Conservation (phyloP, 2,113 vertebrate species). For the Canis aureus region DNA sequence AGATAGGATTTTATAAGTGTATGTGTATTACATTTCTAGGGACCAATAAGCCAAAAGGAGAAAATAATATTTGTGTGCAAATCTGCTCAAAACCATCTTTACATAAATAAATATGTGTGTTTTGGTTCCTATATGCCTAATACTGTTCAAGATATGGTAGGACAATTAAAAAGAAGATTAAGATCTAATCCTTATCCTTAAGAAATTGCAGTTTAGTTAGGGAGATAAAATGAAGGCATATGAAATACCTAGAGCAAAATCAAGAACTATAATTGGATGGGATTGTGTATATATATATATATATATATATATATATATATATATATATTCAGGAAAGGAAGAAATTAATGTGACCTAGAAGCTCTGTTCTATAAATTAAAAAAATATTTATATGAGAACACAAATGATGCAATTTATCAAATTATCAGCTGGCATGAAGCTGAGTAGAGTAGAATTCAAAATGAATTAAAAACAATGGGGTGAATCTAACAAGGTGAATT, state of each 20-base stretch:
- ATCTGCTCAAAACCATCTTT: not conserved
- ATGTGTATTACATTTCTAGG: not conserved
- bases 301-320: not conserved
- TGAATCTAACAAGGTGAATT: not conserved
- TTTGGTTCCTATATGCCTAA: not conserved
- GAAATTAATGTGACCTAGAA: conserved; percentile 1
- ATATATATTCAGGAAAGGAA: not conserved
- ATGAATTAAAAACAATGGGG: conserved; percentile 13
- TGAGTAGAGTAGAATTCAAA: conserved; percentile 45
- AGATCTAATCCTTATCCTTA: not conserved
- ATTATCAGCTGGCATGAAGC: conserved; percentile 16
- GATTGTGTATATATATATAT: not conserved
- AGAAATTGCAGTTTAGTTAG: not conserved
- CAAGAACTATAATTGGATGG: not conserved
- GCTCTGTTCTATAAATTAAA: not conserved
- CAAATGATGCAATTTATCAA: conserved; percentile 41
- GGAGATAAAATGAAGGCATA: not conserved
- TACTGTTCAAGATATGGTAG: not conserved
- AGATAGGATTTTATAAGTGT: not conserved
- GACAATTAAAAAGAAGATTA: not conserved
- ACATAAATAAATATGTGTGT: not conserved
- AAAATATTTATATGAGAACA: not conserved
- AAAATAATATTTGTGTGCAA: not conserved
- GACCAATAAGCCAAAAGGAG: not conserved
- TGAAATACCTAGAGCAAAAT: not conserved